These are phyloP conservation scores for Harpagifer antarcticus DNA, from an alignment of 2,797 vertebrate species.

Conservation along the genomic window DNA sequence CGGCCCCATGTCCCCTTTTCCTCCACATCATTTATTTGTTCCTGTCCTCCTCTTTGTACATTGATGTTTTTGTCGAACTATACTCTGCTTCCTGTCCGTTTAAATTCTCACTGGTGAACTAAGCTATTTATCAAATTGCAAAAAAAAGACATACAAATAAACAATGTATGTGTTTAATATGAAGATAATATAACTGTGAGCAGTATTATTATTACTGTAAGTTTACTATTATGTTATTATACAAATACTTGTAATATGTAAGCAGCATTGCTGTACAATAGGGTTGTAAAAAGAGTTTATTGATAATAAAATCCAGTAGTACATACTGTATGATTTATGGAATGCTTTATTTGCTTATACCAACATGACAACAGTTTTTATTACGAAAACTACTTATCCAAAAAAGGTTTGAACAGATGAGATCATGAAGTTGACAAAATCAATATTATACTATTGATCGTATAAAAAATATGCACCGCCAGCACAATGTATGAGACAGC, in stretches of 20 bases:
- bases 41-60: neutral
- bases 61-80: neutral
- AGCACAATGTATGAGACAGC: constrained; percentile 1
- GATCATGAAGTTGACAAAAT: constrained; percentile 8
- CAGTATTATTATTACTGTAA: constrained; percentile 17
- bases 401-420: constrained; percentile 17
- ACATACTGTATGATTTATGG: neutral
- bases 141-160: constrained; percentile 1
- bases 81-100: neutral
- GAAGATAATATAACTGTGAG: constrained; percentile 9
- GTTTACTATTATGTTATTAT: constrained; percentile 9
- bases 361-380: constrained; percentile 3
- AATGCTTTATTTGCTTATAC: constrained; percentile 51
- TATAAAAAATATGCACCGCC: neutral
- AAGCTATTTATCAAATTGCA: rapidly evolving
- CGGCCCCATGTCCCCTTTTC: neutral
- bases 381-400: neutral
- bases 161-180: constrained; percentile 18
- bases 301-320: constrained; percentile 57
- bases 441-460: constrained; percentile 7
- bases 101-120: neutral
- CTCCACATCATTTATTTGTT: neutral
- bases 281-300: constrained; percentile 14
- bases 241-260: constrained; percentile 19
- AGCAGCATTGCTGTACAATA: constrained; percentile 30